Evolutionary conservation across 2,797 vertebrate genomes (phyloP).

Genomic region (Argya squamiceps): DNA sequence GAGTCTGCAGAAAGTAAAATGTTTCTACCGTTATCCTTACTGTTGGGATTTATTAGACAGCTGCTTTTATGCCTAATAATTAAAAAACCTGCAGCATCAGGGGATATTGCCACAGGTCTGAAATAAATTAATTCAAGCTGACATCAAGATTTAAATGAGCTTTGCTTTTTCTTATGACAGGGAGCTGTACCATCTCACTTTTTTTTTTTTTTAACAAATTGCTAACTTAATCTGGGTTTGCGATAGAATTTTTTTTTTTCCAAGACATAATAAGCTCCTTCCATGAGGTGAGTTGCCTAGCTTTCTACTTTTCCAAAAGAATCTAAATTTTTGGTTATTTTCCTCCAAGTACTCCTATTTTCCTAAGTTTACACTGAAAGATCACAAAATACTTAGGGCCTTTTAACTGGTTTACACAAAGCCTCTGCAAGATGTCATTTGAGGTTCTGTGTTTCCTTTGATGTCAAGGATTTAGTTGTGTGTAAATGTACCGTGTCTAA

Average conservation of each 20-base stretch:
- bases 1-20: background rate
- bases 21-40: background rate
- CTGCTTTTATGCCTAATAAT: constrained; percentile 44
- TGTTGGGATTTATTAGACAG: constrained; percentile 28
- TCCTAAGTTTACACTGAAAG: background rate
- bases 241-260: background rate
- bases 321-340: background rate
- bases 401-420: background rate
- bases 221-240: background rate
- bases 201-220: background rate
- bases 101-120: background rate
- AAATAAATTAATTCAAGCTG: constrained; percentile 11
- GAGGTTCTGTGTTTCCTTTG: background rate
- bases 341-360: background rate
- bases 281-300: background rate
- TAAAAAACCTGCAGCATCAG: background rate
- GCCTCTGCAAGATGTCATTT: background rate
- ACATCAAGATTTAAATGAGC: background rate
- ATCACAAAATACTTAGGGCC: background rate
- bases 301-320: background rate
- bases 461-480: background rate
- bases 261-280: background rate
- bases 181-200: background rate
- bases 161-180: background rate
- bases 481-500: background rate